phyloP scores from a whole-genome alignment of 1,140 invertebrate species.

The Zaprionus gabonicus region DNA sequence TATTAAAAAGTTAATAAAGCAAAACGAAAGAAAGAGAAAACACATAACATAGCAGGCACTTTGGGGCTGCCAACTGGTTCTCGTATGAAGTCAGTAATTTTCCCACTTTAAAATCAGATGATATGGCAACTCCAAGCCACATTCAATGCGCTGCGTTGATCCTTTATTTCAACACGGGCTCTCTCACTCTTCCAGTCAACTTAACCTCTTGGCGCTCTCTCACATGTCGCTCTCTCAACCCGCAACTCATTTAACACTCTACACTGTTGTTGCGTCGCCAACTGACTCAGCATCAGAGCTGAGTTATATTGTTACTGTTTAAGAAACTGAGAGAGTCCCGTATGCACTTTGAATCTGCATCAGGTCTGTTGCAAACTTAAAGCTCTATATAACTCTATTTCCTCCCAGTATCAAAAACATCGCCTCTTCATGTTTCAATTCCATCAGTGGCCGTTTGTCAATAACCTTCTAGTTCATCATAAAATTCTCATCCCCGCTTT shows the following conservation, averaged over 20 bases:
- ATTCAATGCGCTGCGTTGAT: neutral
- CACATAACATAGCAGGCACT: neutral
- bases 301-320: too few relatives aligned
- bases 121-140: neutral
- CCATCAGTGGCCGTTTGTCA: neutral
- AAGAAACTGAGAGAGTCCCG: too few relatives aligned
- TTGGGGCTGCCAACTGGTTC: neutral
- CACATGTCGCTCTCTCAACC: neutral
- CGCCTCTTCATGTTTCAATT: neutral
- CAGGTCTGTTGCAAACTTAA: too few relatives aligned
- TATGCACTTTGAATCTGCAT: too few relatives aligned
- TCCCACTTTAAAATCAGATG: too few relatives aligned
- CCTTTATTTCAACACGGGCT: neutral
- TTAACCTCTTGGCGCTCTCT: neutral
- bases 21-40: neutral
- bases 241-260: constrained; percentile 6
- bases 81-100: too few relatives aligned
- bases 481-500: neutral
- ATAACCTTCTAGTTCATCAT: neutral
- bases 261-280: neutral
- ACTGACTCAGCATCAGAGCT: too few relatives aligned
- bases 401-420: too few relatives aligned
- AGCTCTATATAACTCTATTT: too few relatives aligned
- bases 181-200: neutral
- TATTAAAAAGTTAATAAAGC: neutral